Evolutionary conservation across 2,888 invertebrate species (phyloP).

Genomic region (Lycocerus yunnanus): DNA sequence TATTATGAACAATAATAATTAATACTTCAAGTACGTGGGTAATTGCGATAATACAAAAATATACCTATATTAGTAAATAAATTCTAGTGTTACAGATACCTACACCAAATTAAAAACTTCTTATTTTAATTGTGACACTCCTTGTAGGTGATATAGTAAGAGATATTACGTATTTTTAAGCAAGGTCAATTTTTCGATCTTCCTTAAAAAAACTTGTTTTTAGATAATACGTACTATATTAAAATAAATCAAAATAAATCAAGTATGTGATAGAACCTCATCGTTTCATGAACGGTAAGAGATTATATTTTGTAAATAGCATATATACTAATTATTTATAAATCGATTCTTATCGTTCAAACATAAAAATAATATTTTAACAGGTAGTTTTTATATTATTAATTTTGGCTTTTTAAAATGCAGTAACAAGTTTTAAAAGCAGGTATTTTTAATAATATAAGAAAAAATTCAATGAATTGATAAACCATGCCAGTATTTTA

Average conservation of each 20-base stretch:
- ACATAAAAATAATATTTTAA: too few species aligned
- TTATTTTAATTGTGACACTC: background rate
- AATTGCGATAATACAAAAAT: background rate
- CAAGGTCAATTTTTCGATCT: background rate
- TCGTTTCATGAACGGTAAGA: background rate
- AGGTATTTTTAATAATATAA: too few species aligned
- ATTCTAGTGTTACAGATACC: background rate
- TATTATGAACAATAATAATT: background rate
- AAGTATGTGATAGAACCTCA: background rate
- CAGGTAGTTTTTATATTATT: too few species aligned
- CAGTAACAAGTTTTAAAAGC: too few species aligned
- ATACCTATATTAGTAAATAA: background rate
- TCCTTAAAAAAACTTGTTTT: background rate
- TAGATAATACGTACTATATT: background rate
- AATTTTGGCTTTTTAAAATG: too few species aligned
- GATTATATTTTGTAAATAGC: background rate
- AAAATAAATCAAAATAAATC: background rate
- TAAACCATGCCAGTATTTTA: too few species aligned
- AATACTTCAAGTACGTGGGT: background rate
- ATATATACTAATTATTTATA: too few species aligned
- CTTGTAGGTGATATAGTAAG: too few species aligned
- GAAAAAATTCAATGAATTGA: too few species aligned
- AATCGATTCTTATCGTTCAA: too few species aligned
- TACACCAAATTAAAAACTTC: background rate
- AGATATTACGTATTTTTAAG: too few species aligned